Base-by-base conservation (phyloP, 64 coral and sea anemone genomes). In the Stylophora pistillata region DNA sequence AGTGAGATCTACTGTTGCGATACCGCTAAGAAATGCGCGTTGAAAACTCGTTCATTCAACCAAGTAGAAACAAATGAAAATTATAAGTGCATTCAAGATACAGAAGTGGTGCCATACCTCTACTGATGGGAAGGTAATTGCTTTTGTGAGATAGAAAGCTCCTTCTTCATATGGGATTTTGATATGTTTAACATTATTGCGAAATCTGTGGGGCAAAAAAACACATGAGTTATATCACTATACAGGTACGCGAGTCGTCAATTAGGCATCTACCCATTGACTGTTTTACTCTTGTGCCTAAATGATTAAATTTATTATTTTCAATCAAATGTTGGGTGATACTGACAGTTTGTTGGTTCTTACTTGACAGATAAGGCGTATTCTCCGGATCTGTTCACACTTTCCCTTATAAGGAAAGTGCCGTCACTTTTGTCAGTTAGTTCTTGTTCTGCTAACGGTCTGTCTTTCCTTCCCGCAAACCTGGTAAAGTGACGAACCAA, bases 111-210 rank as follows among this genome's bases (percentile, higher is more conserved):
- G 7, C 71, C 95, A 73, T 90, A 99, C 96, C 78, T 78, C 26
- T 23, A 98, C 89, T 9, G 93, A 92, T 15, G 58, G 21, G 57
- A 99, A 99, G 13, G 87, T 28, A 77, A 95, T 99, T 14, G 84
- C 82, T 77, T 92, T 88, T 47, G 97, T 99, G 15, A 99, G 85
- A 52, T 94, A 99, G 71, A 99, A 95, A 56, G 53, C 76, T 13
- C 93, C 97, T 15, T 95, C 82, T 21, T 92, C 91, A 18, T 81
- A 92, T 26, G 93, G 90, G 58, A 99, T 99, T 88, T 99, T 99
- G 25, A 99, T 99, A 90, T 99, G 96, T 69, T 99, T 99, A 11
- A 91, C 89, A 7, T 90, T 65, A 58, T 62, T 85, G 15, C 94
- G 94, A 93, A 90, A 96, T 75, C 94, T 96, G 84, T 17, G 41